Evolutionary conservation across 53 echinoderm and acorn worm genomes (phyloP).

Genomic region (Henricia sp.): DNA sequence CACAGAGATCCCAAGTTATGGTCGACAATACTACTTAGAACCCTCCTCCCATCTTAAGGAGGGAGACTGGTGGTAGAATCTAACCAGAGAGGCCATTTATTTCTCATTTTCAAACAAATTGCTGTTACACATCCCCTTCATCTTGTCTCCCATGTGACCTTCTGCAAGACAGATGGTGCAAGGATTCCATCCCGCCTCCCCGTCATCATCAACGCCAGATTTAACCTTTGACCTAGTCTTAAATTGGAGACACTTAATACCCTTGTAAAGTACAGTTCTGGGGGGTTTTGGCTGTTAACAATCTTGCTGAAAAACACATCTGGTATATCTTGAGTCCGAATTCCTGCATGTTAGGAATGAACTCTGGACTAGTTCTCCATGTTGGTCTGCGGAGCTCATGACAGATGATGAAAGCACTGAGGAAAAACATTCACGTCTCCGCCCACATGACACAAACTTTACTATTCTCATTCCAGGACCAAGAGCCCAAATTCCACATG

Average conservation of each 20-base stretch:
- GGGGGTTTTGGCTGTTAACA: neutral
- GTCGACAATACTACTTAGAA: no score
- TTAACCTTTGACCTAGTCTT: neutral
- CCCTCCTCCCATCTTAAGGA: no score
- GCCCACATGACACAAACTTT: no score
- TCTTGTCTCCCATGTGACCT: neutral
- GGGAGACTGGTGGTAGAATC: no score
- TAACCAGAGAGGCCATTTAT: neutral
- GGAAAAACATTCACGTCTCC: conserved; percentile 21
- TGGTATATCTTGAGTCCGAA: conserved; percentile 32
- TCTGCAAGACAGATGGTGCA: neutral
- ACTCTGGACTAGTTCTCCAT: neutral
- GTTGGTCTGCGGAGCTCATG: neutral
- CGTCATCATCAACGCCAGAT: neutral
- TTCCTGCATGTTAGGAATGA: neutral
- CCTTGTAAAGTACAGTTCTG: neutral
- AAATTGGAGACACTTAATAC: no score
- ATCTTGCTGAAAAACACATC: neutral
- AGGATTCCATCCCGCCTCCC: neutral
- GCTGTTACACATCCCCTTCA: neutral
- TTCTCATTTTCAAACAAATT: neutral
- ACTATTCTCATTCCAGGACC: no score
- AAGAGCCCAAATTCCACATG: no score
- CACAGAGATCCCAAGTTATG: no score
- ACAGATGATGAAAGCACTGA: neutral